Evolutionary conservation across 92 coral and sea anemone genomes (phyloP).

Genomic region (Galaxea fascicularis): DNA sequence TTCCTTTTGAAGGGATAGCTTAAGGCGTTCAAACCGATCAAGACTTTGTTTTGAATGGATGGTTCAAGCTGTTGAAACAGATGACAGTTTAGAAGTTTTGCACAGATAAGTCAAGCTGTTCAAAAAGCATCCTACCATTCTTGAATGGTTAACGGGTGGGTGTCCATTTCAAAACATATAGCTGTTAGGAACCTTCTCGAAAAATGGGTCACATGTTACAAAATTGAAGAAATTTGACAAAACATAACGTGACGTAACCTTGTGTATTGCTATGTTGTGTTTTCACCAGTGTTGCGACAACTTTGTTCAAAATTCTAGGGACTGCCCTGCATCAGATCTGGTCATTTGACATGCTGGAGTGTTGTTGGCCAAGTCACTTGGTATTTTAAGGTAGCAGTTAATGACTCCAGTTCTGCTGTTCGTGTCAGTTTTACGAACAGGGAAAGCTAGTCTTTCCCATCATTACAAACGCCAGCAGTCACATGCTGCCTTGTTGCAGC

Average conservation of each 20-base stretch:
- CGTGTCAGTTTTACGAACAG: slow-evolving; percentile 21
- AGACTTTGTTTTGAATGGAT: no score
- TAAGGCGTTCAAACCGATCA: no score
- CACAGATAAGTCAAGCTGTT: no score
- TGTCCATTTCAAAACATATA: no score
- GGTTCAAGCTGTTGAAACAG: no score
- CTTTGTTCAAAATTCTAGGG: slow-evolving; percentile 61
- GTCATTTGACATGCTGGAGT: slow-evolving; percentile 42
- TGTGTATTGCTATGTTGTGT: slow-evolving; percentile 32
- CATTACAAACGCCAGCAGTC: slow-evolving; percentile 5
- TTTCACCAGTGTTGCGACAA: slow-evolving; percentile 54
- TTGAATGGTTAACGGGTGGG: no score
- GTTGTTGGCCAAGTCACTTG: slow-evolving; percentile 32
- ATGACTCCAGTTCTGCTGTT: slow-evolving; percentile 43
- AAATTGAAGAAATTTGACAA: no score
- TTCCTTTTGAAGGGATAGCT: no score
- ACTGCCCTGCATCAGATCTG: slow-evolving; percentile 47
- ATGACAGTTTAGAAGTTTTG: no score
- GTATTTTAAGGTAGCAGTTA: slow-evolving; percentile 60
- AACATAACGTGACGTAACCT: background rate
- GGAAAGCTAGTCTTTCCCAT: slow-evolving; percentile 49
- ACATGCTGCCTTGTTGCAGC: background rate
- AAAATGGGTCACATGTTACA: no score
- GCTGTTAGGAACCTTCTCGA: no score
- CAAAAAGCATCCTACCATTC: no score